phyloP scores from a whole-genome alignment of 1,140 invertebrate species.

The Habropoda laboriosa region DNA sequence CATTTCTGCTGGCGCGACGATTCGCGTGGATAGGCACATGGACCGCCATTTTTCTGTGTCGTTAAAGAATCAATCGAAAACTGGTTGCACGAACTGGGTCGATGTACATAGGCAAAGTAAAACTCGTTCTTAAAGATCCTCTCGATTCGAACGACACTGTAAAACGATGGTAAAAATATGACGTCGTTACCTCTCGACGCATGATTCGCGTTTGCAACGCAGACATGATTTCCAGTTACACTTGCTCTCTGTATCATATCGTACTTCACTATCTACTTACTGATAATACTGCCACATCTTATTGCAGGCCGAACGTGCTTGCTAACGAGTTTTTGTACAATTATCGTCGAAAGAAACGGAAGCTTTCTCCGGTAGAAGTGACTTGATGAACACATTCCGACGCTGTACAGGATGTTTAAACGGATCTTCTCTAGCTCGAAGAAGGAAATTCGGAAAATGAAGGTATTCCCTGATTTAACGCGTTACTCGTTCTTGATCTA shows the following conservation, averaged over 20 bases:
- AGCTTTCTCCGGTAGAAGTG: conserved; percentile 28
- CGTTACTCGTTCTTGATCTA: background rate
- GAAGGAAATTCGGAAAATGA: background rate
- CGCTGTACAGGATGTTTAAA: background rate
- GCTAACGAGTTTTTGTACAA: conserved; percentile 64
- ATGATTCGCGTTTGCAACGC: background rate
- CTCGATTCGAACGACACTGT: conserved; percentile 2
- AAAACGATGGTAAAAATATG: background rate
- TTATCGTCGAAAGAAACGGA: conserved; percentile 44
- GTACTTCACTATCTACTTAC: conserved; percentile 66
- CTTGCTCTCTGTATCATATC: conserved; percentile 64
- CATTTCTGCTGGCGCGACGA: conserved; percentile 2
- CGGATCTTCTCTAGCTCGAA: background rate
- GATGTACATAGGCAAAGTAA: background rate
- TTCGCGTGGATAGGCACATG: background rate
- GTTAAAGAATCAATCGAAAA: background rate
- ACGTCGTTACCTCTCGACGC: conserved; percentile 10
- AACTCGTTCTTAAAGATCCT: conserved; percentile 3
- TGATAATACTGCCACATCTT: conserved; percentile 68
- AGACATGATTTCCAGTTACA: conserved; percentile 26
- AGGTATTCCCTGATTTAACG: too few species aligned
- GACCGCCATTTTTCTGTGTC: background rate
- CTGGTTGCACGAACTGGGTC: background rate
- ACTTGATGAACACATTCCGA: conserved; percentile 47
- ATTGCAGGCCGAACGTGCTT: conserved; percentile 42